Evolutionary conservation across 2,797 vertebrate species (phyloP), one percentile per base, ranked within the genome.

Genomic region (Mastacembelus armatus): DNA sequence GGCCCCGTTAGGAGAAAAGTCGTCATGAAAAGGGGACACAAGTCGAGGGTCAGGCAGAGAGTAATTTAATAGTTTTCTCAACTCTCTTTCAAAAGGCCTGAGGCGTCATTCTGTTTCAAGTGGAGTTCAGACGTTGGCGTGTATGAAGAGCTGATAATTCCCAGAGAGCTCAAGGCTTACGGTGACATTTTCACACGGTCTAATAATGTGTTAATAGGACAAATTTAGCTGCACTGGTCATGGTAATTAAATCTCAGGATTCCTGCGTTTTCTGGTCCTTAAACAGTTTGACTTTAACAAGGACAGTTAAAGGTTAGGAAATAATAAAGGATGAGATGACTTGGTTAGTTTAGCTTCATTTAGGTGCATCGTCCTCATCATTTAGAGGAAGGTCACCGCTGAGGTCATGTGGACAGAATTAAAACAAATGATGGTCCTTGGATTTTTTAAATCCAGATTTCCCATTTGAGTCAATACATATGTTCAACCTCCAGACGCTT

Each of bases 171-270:
- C 29, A 0, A 27, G 71, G 61, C 71, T 77, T 30, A 38, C 40
- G 9, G 0, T 65, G 65, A 78, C 74, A 63, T 71, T 63, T 74
- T 74, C 72, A 78, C 55, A 14, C 63, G 9, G 9, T 19, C 69
- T 49, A 54, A 24, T 71, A 47, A 78, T 74, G 69, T 58, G 45
- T n/a, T 81, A 78, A 85, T 60, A n/a, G 15, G 48, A 49, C 68
- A 59, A 10, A 74, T 71, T 68, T 39, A 52, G 55, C 44, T 0
- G 21, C 65, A 76, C 7, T 36, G 12, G 57, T 44, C 44, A 21
- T 1, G 44, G 10, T 36, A 32, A 49, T 8, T 42, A 27, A 51
- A 73, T 59, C 24, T 10, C n/a, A 21, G 44, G 52, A 66, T 48
- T 74, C 68, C 10, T 26, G 51, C 2, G 43, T 40, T 47, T 44